Evolutionary conservation across 2,797 vertebrate genomes (phyloP).

Genomic region (Momotus momota): DNA sequence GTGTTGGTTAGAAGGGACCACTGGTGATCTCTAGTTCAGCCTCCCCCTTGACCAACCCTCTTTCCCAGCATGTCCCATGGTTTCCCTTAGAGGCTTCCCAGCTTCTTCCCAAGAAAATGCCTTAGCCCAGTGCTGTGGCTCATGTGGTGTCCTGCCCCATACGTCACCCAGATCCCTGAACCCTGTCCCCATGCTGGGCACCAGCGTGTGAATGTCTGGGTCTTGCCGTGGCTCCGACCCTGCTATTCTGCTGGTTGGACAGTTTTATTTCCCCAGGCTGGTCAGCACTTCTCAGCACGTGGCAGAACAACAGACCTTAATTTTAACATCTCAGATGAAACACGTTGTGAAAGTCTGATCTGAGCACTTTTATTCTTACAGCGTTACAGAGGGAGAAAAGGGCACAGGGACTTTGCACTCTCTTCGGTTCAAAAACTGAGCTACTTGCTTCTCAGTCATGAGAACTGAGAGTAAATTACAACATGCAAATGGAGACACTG

Average conservation of each 20-base stretch:
- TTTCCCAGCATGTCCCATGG: background rate
- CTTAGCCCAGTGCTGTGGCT: background rate
- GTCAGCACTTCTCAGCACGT: background rate
- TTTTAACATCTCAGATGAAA: background rate
- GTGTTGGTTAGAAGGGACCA: background rate
- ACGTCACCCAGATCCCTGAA: background rate
- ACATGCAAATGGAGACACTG: background rate
- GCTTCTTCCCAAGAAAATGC: background rate
- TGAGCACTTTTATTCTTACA: conserved; percentile 35
- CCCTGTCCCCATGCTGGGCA: background rate
- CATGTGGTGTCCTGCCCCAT: background rate
- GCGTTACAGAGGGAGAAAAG: background rate
- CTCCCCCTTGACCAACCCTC: background rate
- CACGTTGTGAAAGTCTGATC: background rate
- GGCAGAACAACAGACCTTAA: background rate
- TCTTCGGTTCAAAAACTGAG: accelerated
- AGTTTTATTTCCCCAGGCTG: background rate
- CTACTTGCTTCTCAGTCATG: background rate
- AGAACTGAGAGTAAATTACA: background rate
- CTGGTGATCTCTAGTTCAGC: background rate
- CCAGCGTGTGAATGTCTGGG: accelerated
- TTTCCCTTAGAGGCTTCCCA: background rate
- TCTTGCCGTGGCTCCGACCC: background rate
- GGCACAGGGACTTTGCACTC: accelerated
- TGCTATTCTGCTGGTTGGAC: background rate